Evolutionary conservation across 2,113 vertebrate genomes (phyloP).

Genomic region (Coturnix japonica): DNA sequence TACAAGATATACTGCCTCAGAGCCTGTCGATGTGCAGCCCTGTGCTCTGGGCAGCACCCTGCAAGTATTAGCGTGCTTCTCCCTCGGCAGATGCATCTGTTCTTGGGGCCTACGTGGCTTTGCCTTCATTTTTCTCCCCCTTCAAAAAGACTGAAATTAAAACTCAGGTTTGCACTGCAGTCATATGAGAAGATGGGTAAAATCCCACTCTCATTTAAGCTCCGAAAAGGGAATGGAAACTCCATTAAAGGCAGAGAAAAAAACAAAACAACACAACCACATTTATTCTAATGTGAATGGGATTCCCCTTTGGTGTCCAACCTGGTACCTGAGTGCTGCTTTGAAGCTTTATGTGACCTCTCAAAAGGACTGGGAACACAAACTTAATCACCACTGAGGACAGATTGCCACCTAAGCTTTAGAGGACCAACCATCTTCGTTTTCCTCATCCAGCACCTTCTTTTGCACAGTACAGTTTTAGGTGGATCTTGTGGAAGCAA

Average conservation of each 20-base stretch:
- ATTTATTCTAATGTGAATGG: constrained; percentile 35
- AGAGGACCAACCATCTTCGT: neutral
- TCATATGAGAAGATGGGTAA: neutral
- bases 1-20: neutral
- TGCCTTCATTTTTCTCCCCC: neutral
- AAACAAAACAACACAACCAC: neutral
- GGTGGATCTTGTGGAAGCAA: neutral
- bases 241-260: constrained; percentile 27
- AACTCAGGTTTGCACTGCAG: neutral
- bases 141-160: neutral
- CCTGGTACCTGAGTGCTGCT: neutral
- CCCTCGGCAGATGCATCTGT: neutral
- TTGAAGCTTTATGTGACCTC: neutral
- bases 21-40: neutral
- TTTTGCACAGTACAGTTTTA: neutral
- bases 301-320: neutral
- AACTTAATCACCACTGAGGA: constrained; percentile 11
- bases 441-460: neutral
- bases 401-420: constrained; percentile 10
- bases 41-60: neutral
- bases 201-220: constrained; percentile 1
- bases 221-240: constrained; percentile 27
- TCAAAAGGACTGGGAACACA: constrained; percentile 9
- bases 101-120: neutral
- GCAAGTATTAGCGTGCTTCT: neutral